Base-by-base conservation (phyloP, 2,797 vertebrate species). In the Synaphobranchus kaupii region DNA sequence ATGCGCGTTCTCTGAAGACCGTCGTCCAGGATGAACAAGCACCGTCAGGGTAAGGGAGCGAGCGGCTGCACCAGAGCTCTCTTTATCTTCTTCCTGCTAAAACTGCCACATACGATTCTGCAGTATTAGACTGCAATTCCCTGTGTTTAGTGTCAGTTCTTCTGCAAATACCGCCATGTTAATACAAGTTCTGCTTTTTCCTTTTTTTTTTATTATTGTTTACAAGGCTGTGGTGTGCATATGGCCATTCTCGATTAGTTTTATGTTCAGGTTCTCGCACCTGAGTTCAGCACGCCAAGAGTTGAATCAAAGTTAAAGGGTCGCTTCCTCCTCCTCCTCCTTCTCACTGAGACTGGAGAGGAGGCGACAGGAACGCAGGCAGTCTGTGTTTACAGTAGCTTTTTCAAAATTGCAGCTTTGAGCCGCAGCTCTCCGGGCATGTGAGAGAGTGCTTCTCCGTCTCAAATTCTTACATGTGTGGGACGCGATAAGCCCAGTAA, bases 1-100 rank as follows among this genome's bases (percentile, higher is more conserved):
- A 93, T 94, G 95, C 25, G 93, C 94, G 93, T 93, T 92, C 90
- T 91, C 91, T 94, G 94, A 94, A 92, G 85, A 81, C 71, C 9
- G 31, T 85, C 90, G 94, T 89, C 93, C 96, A 96, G 94, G 93
- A 97, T 97, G 97, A 92, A 93, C 91, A 93, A 83, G 90, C 93
- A 90, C 90, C 85, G 89, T 91, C 90, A 90, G 95, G 97, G 97
- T 97, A 96, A 97, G 97, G 86, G 88, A 86, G 88, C 39, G 9
- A 12, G n/a, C 34, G 47, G 20, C 60, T 78, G 31, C 50, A 2
- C 8, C 28, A 5, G 9, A 8, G 54, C 81, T 54, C n/a, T 31
- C 12, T 28, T 22, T 15, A 1, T 50, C n/a, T 39, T 13, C n/a
- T 83, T 47, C 31, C 20, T 2, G 20, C 28, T 31, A 56, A 54